Conservation (phyloP, 2,113 vertebrate species). For the Varanus salvator region DNA sequence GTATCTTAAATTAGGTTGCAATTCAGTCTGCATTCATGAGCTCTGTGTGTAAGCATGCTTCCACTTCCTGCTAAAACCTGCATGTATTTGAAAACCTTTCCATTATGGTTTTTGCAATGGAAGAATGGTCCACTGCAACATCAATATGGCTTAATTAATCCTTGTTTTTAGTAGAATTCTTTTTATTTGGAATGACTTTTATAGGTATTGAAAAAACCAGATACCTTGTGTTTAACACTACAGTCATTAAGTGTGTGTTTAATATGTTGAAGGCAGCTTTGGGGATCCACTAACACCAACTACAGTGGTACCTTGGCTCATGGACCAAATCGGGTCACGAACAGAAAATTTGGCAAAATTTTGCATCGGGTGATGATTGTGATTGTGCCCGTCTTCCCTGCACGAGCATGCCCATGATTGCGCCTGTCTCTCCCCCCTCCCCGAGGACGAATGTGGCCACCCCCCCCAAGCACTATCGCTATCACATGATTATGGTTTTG, state of each 20-base stretch:
- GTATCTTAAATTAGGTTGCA: background rate
- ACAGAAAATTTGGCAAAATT: no score
- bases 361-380: no score
- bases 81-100: slow-evolving; percentile 7
- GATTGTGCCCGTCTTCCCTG: no score
- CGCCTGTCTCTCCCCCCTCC: no score
- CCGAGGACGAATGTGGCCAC: no score
- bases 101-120: background rate
- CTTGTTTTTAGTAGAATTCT: background rate
- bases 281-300: background rate
- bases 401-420: no score
- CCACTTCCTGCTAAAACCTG: background rate
- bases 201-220: no score
- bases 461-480: no score
- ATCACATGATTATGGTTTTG: no score
- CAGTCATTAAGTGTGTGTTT: background rate
- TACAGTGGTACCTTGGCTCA: no score
- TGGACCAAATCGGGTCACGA: no score
- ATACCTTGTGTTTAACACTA: background rate
- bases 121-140: background rate
- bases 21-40: background rate
- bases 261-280: background rate
- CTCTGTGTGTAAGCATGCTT: background rate
- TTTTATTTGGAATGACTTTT: no score
- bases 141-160: background rate